phyloP scores from a whole-genome alignment of 2,113 vertebrate species.

The Malurus melanocephalus region DNA sequence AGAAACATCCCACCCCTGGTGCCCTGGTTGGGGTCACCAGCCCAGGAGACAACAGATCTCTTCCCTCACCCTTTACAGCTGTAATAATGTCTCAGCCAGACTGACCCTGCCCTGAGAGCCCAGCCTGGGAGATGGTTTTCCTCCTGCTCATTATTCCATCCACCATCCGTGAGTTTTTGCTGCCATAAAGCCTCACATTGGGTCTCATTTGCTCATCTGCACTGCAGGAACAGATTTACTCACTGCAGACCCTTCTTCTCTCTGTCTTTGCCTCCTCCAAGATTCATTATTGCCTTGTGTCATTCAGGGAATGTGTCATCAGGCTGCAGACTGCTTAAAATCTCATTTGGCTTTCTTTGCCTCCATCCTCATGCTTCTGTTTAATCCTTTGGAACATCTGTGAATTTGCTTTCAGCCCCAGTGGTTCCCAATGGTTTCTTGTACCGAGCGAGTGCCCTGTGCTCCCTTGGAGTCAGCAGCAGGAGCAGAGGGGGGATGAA shows the following conservation, averaged over 20 bases:
- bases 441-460: rapidly evolving
- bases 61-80: not conserved
- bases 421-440: not conserved
- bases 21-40: not conserved
- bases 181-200: not conserved
- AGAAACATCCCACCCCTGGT: not conserved
- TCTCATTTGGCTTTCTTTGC: not conserved
- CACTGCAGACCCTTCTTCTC: not conserved
- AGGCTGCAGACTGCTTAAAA: not conserved
- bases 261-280: not conserved
- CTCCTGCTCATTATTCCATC: not conserved
- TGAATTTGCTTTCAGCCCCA: not conserved
- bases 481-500: not conserved
- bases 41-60: not conserved
- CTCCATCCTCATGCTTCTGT: not conserved
- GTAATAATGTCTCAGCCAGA: not conserved
- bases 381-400: not conserved
- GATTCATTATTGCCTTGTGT: not conserved
- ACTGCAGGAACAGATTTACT: not conserved
- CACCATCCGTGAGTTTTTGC: not conserved
- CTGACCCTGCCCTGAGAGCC: not conserved
- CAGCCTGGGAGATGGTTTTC: not conserved
- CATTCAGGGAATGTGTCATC: not conserved
- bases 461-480: not conserved
- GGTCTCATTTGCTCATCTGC: not conserved